Evolutionary conservation across 2,888 invertebrate species (phyloP), one percentile per base, ranked within the genome.

Genomic region (Boloria euphrosyne): DNA sequence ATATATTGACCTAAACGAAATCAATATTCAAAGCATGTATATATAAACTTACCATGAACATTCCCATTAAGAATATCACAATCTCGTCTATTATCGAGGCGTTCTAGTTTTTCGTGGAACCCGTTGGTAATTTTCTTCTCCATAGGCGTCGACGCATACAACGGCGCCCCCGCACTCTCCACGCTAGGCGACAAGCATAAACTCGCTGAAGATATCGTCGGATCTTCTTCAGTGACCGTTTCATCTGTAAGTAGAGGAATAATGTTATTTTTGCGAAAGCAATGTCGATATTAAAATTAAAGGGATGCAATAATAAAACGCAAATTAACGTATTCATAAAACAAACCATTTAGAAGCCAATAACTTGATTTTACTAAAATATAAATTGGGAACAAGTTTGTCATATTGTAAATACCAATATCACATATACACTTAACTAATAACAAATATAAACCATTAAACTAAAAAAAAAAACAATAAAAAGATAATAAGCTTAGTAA

Each of bases 161-260:
- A 64, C 3, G 83, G 84, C 49, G 67, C 65, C 6, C 65, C 69
- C 16, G 69, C 53, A 6, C 52, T 64, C n/a, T 46, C 76, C 49
- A 71, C 51, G 75, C 75, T 70, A 1, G 90, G 90, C 4, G 91
- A 91, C 84, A 90, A 83, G 75, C 90, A 89, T 0, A 90, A 76
- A 44, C 91, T 91, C 7, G 90, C 90, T 0, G 90, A 88, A 0
- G 91, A 91, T 7, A 89, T 78, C 13, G 91, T 90, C 68, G 82
- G 81, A 65, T 91, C 89, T 14, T 87, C 89, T 69, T 86, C 88
- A 17, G 82, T 81, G 7, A 38, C 1, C 0, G 89, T 76, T 1
- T 85, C 89, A 71, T 86, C 90, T 90, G 82, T 74, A 16, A 31
- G 70, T 44, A 17, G 59, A 43, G 63, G 13, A 46, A 52, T 14